Conservation (phyloP, 2,888 invertebrate species). For the Xanthia icteritia region DNA sequence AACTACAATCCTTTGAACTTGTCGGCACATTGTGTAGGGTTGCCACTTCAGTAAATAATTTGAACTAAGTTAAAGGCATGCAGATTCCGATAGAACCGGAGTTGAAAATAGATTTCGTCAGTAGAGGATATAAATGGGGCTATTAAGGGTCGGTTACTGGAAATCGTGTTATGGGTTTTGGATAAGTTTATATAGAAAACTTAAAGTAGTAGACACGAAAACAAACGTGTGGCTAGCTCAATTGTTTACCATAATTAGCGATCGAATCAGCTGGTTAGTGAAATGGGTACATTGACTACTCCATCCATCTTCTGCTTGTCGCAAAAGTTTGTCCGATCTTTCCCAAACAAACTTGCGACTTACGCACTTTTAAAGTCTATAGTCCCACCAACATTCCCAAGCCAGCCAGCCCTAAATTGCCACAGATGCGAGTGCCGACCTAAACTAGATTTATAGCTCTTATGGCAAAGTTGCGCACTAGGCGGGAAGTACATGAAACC, state of each 20-base stretch:
- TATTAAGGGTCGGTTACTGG: not conserved
- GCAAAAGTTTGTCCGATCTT: slow-evolving; percentile 12
- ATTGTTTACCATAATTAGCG: too few species aligned
- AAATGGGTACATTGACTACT: not conserved
- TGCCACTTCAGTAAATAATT: slow-evolving; percentile 10
- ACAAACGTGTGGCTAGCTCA: too few species aligned
- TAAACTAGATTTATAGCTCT: slow-evolving; percentile 63
- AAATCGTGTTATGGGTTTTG: too few species aligned
- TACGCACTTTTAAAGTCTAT: slow-evolving; percentile 35
- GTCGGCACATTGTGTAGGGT: slow-evolving; percentile 44
- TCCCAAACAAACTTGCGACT: slow-evolving; percentile 14
- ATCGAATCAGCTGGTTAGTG: not conserved
- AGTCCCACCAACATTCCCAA: not conserved
- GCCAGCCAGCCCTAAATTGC: slow-evolving; percentile 45
- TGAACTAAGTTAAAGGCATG: not conserved
- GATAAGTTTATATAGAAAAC: too few species aligned
- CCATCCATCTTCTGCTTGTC: not conserved
- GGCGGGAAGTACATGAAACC: slow-evolving; percentile 55
- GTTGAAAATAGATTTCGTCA: not conserved
- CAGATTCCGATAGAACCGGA: not conserved
- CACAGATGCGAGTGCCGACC: slow-evolving; percentile 50
- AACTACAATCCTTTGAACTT: slow-evolving; percentile 50
- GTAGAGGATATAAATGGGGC: not conserved
- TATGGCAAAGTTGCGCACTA: slow-evolving; percentile 48
- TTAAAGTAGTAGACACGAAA: too few species aligned